Percentiles rank a stretch among this genome's conserved stretches.
Evolutionary conservation across 2,888 invertebrate genomes (phyloP).

Genomic region (Cerceris rybyensis): DNA sequence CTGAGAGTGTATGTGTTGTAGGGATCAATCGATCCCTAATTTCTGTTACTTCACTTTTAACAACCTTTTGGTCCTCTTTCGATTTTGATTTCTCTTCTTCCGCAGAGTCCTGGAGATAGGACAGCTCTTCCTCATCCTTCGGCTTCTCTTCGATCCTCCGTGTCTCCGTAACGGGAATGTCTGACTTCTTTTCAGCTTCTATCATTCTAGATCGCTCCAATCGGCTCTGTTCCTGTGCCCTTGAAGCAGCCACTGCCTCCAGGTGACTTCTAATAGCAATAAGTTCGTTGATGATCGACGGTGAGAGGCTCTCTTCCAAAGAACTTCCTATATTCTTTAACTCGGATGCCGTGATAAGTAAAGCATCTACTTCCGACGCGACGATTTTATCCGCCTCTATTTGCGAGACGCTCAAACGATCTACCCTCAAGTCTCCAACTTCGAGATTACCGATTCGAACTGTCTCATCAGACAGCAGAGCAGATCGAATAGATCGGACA

Average conservation of each 20-base stretch:
- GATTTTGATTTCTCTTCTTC: slow-evolving; percentile 31
- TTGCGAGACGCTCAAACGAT: slow-evolving; percentile 89
- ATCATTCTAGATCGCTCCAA: slow-evolving; percentile 12
- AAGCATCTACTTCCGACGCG: slow-evolving; percentile 91
- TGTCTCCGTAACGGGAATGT: slow-evolving; percentile 48
- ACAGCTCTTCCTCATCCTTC: not conserved
- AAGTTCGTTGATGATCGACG: slow-evolving; percentile 75
- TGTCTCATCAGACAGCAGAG: slow-evolving; percentile 73
- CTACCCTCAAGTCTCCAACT: slow-evolving; percentile 90
- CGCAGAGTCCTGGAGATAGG: not conserved
- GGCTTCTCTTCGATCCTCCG: slow-evolving; percentile 1
- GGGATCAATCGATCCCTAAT: slow-evolving; percentile 28
- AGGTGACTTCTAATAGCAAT: slow-evolving; percentile 78
- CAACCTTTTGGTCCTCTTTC: slow-evolving; percentile 60
- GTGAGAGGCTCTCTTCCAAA: slow-evolving; percentile 50
- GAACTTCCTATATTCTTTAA: slow-evolving; percentile 86
- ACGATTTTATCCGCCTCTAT: slow-evolving; percentile 90
- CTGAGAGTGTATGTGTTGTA: slow-evolving; percentile 44
- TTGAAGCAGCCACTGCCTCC: slow-evolving; percentile 67
- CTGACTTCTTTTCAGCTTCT: slow-evolving; percentile 24
- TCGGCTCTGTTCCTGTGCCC: slow-evolving; percentile 50
- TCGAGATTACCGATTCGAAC: slow-evolving; percentile 86
- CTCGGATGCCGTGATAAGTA: slow-evolving; percentile 88
- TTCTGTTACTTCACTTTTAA: slow-evolving; percentile 54
- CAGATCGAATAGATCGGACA: slow-evolving; percentile 50